These are phyloP conservation scores for Schizopygopsis malacanthus DNA, from an alignment of 2,797 vertebrate genomes.

Conservation along the genomic window DNA sequence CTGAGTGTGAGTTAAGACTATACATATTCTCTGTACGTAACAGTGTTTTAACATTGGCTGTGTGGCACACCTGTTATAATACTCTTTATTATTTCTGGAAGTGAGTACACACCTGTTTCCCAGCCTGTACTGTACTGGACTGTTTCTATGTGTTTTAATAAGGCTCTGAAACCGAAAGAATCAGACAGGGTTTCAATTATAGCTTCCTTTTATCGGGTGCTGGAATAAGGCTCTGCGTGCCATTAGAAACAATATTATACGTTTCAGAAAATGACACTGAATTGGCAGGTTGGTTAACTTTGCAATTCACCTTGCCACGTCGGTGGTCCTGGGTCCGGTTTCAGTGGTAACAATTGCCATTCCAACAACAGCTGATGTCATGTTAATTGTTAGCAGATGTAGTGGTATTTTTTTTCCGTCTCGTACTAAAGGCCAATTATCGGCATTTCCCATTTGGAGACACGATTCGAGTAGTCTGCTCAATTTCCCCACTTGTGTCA, in stretches of 20 bases:
- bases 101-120: slow-evolving; percentile 22
- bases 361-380: slow-evolving; percentile 62
- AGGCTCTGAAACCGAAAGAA: slow-evolving; percentile 50
- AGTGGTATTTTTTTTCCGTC: slow-evolving; percentile 39
- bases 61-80: slow-evolving; percentile 33
- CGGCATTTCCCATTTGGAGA: slow-evolving; percentile 46
- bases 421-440: slow-evolving; percentile 51
- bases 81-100: slow-evolving; percentile 47
- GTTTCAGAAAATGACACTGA: slow-evolving; percentile 37
- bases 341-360: slow-evolving; percentile 44
- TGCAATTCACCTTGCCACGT: slow-evolving; percentile 46
- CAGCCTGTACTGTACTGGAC: not conserved
- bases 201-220: slow-evolving; percentile 49
- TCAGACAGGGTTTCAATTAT: slow-evolving; percentile 18
- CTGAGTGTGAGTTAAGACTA: slow-evolving; percentile 26
- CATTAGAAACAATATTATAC: slow-evolving; percentile 29
- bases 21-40: not conserved
- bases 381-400: slow-evolving; percentile 65
- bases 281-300: slow-evolving; percentile 43
- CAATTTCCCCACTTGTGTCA: slow-evolving; percentile 54
- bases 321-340: slow-evolving; percentile 54
- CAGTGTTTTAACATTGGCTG: slow-evolving; percentile 1
- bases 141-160: slow-evolving; percentile 54
- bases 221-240: slow-evolving; percentile 34
- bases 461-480: slow-evolving; percentile 46